Base-by-base conservation (phyloP, 2,888 invertebrate genomes). In the Euclidia mi region DNA sequence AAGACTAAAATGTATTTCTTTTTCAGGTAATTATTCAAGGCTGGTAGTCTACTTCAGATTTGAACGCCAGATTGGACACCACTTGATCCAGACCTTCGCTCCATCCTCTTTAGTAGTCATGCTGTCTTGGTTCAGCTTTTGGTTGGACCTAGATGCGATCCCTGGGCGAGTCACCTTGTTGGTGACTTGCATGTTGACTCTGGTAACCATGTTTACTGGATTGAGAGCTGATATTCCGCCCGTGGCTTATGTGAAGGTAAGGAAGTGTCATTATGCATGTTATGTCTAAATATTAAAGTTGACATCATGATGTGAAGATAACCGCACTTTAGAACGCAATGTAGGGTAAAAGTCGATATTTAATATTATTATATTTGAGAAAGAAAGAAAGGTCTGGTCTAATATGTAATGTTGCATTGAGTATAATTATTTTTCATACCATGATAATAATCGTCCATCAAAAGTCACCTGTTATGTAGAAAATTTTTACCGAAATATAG, bases 71-170 rank as follows among this genome's bases (percentile, higher is more conserved):
- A 97, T 98, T 47, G 98, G 97, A 0, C 97, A 98, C 84, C 97
- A 97, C 80, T 89, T 98, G 45, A 97, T 98, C 65, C 98, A 98
- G 87, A 97, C 98, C 4, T 98, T 97, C 84, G 97, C 97, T 0
- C 98, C 98, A 0, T 98, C 98, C 1, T 96, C 97, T 0, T 88
- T 98, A 25, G 97, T 98, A 4, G 98, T 98, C 7, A 96, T 97
- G 95, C 85, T 98, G 4, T 97, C 97, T 2, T 98, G 98, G 98
- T 97, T 98, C 84, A 97, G 97, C 79, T 98, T 98, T 85, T 98
- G 98, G 97, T 86, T 98, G 20, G 97, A 97, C 42, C 87, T 98
- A 72, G 98, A 98, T 79, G 98, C 97, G 0, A 97, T 98, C 45
- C 98, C 98, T 1, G 98, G 97, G 0, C 94, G 98, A 40, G 97